Percentiles rank a stretch among this genome's conserved stretches.
Evolutionary conservation across 2,113 vertebrate species (phyloP).

Genomic region (Sebastes schlegelii): DNA sequence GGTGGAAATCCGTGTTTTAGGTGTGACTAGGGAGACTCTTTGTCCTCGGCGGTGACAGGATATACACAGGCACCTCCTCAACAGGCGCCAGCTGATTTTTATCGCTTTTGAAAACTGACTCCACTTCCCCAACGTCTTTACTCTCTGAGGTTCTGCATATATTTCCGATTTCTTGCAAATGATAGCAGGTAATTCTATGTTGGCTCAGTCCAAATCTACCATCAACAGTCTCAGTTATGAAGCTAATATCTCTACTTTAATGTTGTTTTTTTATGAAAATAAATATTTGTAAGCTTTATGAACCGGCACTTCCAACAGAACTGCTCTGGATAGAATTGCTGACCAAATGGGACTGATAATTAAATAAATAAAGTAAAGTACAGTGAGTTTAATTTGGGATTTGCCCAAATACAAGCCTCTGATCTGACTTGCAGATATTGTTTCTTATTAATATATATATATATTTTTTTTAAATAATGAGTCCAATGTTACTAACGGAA

Average conservation of each 20-base stretch:
- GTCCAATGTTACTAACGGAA: neutral
- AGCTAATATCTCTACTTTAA: constrained; percentile 34
- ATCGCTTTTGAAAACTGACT: constrained; percentile 88
- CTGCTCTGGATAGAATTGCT: neutral
- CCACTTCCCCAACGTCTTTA: constrained; percentile 86
- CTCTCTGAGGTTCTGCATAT: constrained; percentile 68
- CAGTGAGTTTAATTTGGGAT: neutral
- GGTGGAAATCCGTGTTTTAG: constrained; percentile 49
- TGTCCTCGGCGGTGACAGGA: constrained; percentile 78
- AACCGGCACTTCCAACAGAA: neutral
- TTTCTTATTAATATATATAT: neutral
- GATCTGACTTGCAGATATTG: neutral
- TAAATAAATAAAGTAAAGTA: neutral
- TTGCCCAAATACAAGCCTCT: neutral
- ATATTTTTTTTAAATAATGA: constrained; percentile 12
- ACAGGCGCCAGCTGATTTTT: constrained; percentile 88
- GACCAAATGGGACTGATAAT: neutral
- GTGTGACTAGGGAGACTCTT: constrained; percentile 70
- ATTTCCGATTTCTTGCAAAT: constrained; percentile 78
- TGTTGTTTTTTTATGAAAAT: constrained; percentile 28
- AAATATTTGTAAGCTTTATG: constrained; percentile 33
- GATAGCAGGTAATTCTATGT: constrained; percentile 85
- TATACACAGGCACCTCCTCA: constrained; percentile 83
- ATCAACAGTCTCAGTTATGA: constrained; percentile 42
- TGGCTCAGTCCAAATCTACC: constrained; percentile 72